Percentiles rank a stretch among this genome's conserved stretches.
These are phyloP conservation scores for Liasis olivaceus DNA, from an alignment of 2,797 vertebrate genomes.

Conservation along the genomic window DNA sequence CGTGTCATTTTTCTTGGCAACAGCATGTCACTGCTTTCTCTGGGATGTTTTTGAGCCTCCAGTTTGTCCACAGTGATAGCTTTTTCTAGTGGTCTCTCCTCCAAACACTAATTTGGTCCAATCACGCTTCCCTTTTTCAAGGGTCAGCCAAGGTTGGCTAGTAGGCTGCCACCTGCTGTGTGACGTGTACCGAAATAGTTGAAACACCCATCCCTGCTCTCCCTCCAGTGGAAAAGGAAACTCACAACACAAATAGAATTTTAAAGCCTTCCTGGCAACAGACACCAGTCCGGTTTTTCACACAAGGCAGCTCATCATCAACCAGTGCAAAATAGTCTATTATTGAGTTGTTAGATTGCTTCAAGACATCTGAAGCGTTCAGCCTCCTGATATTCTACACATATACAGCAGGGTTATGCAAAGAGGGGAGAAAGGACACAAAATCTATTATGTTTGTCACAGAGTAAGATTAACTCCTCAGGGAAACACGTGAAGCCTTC, in stretches of 20 bases:
- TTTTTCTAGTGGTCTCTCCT: background rate
- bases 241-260: background rate
- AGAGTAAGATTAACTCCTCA: background rate
- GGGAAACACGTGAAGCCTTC: background rate
- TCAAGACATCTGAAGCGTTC: background rate
- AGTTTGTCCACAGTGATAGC: background rate
- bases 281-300: slow-evolving; percentile 1
- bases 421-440: background rate
- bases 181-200: background rate
- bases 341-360: slow-evolving; percentile 4
- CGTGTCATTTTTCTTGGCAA: background rate
- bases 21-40: background rate
- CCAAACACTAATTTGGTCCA: background rate
- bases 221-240: no score
- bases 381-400: background rate
- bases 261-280: background rate
- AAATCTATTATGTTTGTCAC: slow-evolving; percentile 17
- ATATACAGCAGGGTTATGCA: background rate
- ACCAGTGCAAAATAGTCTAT: background rate
- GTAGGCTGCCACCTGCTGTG: background rate
- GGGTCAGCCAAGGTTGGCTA: background rate
- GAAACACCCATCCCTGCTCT: background rate
- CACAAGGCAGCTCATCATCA: background rate
- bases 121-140: background rate
- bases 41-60: background rate